Evolutionary conservation across 2,888 invertebrate species (phyloP).

Genomic region (Prenolepis imparis): DNA sequence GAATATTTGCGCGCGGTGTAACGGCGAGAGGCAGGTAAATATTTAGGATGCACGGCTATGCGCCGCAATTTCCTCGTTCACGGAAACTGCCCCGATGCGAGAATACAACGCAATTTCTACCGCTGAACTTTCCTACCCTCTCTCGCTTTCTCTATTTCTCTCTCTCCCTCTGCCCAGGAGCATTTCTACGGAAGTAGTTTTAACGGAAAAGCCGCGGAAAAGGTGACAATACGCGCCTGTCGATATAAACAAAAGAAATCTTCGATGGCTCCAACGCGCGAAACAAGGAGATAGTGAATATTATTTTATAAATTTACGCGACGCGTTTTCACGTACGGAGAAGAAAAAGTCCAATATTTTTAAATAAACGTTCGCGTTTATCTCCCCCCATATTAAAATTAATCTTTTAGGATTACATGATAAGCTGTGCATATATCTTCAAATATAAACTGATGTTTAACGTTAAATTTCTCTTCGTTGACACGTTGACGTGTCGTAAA

Average conservation of each 20-base stretch:
- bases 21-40: conserved; percentile 75
- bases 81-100: conserved; percentile 50
- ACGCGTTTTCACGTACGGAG: no score
- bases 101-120: conserved; percentile 73
- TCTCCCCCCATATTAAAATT: background rate
- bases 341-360: background rate
- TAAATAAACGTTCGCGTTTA: background rate
- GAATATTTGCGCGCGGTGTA: conserved; percentile 77
- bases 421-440: background rate
- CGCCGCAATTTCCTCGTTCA: conserved; percentile 72
- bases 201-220: conserved; percentile 49
- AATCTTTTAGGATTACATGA: background rate
- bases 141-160: background rate
- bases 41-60: conserved; percentile 75
- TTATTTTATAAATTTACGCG: conserved; percentile 22
- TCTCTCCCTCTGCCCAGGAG: background rate
- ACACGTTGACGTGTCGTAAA: background rate
- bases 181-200: conserved; percentile 51
- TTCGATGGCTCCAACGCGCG: conserved; percentile 29
- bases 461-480: background rate
- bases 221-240: conserved; percentile 34
- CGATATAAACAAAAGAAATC: conserved; percentile 46
- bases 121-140: conserved; percentile 64
- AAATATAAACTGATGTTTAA: background rate
- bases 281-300: background rate